A percentile compares a stretch with the other conserved stretches of the same genome.
These are phyloP conservation scores for Ceyx cyanopectus DNA, from an alignment of 2,113 vertebrate genomes.

Conservation along the genomic window DNA sequence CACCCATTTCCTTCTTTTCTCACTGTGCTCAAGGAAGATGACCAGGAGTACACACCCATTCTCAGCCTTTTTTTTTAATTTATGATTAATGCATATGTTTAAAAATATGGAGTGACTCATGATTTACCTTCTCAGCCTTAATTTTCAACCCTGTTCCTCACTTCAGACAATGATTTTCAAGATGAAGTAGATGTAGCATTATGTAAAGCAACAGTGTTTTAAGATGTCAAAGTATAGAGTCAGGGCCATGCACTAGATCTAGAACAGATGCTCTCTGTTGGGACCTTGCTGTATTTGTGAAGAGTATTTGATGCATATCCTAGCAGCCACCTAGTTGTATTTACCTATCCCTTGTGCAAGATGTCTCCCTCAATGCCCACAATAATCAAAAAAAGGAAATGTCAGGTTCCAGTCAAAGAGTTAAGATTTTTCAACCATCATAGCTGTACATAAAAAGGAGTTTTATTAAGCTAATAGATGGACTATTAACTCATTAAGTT, in stretches of 20 bases:
- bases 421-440: background rate
- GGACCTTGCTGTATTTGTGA: background rate
- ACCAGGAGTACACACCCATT: background rate
- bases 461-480: background rate
- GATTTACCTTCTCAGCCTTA: background rate
- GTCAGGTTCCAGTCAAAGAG: background rate
- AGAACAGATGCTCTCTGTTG: background rate
- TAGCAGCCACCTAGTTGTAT: background rate
- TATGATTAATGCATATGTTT: slow-evolving; percentile 3
- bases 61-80: background rate
- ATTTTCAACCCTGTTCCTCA: background rate
- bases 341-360: background rate
- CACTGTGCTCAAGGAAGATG: too few species aligned
- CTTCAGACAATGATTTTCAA: slow-evolving; percentile 1
- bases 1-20: background rate
- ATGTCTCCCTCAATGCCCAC: background rate
- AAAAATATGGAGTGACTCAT: background rate
- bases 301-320: background rate
- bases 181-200: background rate
- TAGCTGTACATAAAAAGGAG: background rate
- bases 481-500: background rate
- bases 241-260: too few species aligned
- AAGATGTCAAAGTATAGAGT: background rate
- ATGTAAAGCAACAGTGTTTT: background rate
- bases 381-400: background rate